phyloP scores from a whole-genome alignment of 2,797 vertebrate species.

The Leucoraja ocellata region DNA sequence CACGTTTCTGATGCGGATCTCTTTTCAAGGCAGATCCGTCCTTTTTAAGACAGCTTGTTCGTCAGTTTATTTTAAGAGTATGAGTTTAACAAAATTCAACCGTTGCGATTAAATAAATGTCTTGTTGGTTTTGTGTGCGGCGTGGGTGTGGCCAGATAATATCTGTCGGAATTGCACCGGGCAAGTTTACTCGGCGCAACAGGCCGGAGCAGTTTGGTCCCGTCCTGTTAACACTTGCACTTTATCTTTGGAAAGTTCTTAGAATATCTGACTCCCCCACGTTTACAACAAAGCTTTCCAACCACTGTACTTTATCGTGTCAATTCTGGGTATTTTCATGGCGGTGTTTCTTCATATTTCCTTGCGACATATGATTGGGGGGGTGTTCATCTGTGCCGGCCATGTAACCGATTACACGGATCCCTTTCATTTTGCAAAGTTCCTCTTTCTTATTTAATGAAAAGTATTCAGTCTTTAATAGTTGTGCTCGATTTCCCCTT shows the following conservation, averaged over 20 bases:
- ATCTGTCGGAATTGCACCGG: too few species aligned
- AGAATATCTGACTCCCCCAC: not conserved
- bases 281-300: not conserved
- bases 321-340: too few species aligned
- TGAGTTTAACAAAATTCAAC: not conserved
- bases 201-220: not conserved
- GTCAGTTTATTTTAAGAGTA: not conserved
- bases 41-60: not conserved
- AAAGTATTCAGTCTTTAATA: too few species aligned
- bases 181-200: too few species aligned
- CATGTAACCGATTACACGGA: too few species aligned
- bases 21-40: not conserved
- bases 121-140: not conserved
- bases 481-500: too few species aligned
- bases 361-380: too few species aligned
- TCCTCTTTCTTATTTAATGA: too few species aligned
- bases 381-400: too few species aligned
- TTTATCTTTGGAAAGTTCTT: not conserved
- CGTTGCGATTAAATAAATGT: not conserved
- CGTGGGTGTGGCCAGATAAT: too few species aligned
- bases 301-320: not conserved
- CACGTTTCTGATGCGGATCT: not conserved
- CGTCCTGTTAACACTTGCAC: not conserved
- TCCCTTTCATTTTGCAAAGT: too few species aligned
- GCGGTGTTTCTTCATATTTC: too few species aligned